Base-by-base conservation (phyloP, 1,140 invertebrate genomes). In the Heliconius eleuchia region DNA sequence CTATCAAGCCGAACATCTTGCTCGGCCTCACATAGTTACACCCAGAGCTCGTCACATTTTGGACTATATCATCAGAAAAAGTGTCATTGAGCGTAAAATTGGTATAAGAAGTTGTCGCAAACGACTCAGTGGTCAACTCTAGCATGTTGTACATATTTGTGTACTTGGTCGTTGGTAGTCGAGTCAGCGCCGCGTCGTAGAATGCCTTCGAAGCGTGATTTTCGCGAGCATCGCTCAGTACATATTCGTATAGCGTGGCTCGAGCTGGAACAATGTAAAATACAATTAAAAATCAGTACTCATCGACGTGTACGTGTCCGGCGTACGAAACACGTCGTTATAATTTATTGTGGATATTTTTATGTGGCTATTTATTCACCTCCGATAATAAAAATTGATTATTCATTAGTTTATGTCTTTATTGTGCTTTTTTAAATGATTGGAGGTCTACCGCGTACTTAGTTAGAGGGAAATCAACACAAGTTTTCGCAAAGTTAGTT, bases 1-100 rank as follows among this genome's bases (percentile, higher is more conserved):
- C 79, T 9, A 77, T 18, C 60, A 77, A 18, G 6, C 76, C 46
- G 19, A 77, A 77, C 76, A 77, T 72, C 71, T 39, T 72, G 9
- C 76, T 71, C 2, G 70, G 76, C 57, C 71, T 77, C 46, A 72
- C 50, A n/a, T 52, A 23, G n/a, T 30, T 73, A 1, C 37, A 46
- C 0, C 50, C 60, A 5, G 74, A 27, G 19, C 30, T 76, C 9
- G 74, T 66, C 16, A 18, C 34, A 72, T 72, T 55, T 8, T 55
- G 37, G 23, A 71, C 60, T 60, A 57, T 42, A 37, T 71, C 34
- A 55, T 37, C 30, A 72, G n/a, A 42, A 39, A 23, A 19, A 1
- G 50, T 73, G 3, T 9, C 71, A 30, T 77, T 72, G 42, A 46
- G 16, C 60, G 60, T 66, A 30, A 66, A 66, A 66, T 66, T 66